A percentile compares a stretch with the other conserved stretches of the same genome.
These are phyloP conservation scores for Propithecus coquereli DNA, from an alignment of 2,113 vertebrate genomes.

Conservation along the genomic window DNA sequence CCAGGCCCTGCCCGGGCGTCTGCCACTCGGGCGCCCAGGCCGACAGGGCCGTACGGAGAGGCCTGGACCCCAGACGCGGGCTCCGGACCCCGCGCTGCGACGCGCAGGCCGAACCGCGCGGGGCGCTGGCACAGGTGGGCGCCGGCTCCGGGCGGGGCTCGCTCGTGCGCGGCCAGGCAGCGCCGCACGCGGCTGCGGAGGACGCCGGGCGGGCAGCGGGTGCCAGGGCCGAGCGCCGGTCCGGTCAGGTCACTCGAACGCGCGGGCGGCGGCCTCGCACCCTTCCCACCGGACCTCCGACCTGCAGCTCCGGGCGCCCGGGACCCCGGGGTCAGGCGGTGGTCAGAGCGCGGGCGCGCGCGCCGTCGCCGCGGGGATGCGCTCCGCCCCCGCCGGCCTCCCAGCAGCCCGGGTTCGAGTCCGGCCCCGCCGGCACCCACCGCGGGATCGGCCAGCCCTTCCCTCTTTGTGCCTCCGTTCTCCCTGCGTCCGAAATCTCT, in stretches of 20 bases:
- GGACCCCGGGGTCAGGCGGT: neutral
- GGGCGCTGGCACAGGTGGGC: neutral
- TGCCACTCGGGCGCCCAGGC: neutral
- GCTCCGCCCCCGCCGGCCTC: neutral
- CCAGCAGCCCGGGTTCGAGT: neutral
- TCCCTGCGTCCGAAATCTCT: fast-evolving
- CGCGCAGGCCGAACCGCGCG: neutral
- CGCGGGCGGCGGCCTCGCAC: no score
- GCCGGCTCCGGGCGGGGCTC: neutral
- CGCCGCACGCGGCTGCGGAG: neutral
- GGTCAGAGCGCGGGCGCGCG: neutral
- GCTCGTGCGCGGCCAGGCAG: neutral
- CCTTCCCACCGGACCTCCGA: no score
- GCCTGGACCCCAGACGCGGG: neutral
- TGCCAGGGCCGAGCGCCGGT: neutral
- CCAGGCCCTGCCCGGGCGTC: neutral
- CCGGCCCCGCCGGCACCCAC: neutral
- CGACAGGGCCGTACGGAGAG: neutral
- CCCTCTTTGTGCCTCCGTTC: neutral
- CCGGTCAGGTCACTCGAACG: neutral
- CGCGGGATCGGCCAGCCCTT: neutral
- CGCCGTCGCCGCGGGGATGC: neutral
- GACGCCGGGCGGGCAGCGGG: neutral
- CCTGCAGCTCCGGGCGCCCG: neutral
- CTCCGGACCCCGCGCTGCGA: neutral